phyloP scores from a whole-genome alignment of 2,797 vertebrate species.

The Enteromius thamalakanensis region DNA sequence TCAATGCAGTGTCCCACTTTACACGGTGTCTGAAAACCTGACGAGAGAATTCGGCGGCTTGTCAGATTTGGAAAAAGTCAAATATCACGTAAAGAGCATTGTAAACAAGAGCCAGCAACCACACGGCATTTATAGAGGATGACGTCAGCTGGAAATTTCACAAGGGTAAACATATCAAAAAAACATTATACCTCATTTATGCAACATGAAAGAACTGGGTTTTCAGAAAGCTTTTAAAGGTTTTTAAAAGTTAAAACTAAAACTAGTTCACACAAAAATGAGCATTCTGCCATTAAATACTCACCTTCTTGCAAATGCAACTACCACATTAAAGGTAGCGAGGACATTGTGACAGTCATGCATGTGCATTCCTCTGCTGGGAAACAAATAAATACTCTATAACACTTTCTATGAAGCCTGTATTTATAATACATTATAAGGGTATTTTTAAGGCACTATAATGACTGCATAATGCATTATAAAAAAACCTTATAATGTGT shows the following conservation, averaged over 20 bases:
- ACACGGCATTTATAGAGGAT: background rate
- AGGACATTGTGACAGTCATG: no score
- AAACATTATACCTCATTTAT: constrained; percentile 19
- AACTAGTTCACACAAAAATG: background rate
- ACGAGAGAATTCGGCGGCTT: background rate
- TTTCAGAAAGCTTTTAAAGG: background rate
- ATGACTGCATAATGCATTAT: no score
- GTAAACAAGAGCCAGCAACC: constrained; percentile 25
- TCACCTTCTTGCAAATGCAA: background rate
- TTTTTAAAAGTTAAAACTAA: no score
- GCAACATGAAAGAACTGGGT: background rate
- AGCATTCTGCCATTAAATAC: background rate
- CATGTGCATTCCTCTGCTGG: no score
- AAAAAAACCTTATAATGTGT: no score
- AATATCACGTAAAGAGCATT: constrained; percentile 10
- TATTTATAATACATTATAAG: no score
- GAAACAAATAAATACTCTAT: background rate
- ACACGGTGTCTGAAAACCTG: background rate
- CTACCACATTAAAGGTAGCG: no score
- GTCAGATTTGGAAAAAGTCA: constrained; percentile 5
- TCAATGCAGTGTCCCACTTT: background rate
- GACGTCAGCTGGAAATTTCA: constrained; percentile 32
- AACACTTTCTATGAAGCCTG: no score
- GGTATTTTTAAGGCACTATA: no score
- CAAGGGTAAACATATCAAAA: constrained; percentile 18